These are phyloP conservation scores for Thysanoteuthis rhombus DNA, from an alignment of 2,888 invertebrate genomes.

Conservation along the genomic window DNA sequence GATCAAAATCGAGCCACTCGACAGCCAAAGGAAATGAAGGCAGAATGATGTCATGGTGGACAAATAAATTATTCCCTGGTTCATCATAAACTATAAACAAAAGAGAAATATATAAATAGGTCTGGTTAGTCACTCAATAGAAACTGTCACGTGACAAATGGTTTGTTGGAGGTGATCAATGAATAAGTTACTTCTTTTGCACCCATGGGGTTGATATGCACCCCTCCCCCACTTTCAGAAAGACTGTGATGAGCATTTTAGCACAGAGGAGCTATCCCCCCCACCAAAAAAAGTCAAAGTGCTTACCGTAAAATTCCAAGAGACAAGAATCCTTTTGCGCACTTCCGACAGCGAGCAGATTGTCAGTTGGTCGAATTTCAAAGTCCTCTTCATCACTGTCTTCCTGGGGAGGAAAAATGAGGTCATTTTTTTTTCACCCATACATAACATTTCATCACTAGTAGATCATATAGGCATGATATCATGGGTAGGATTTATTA, in stretches of 20 bases:
- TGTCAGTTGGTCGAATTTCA: constrained; percentile 86
- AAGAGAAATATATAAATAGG: no score
- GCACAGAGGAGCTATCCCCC: background rate
- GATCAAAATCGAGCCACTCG: constrained; percentile 92
- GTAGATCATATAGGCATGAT: no score
- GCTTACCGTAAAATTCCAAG: constrained; percentile 86
- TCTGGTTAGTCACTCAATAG: no score
- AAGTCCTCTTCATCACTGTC: constrained; percentile 80
- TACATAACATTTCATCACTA: no score
- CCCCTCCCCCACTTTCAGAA: no score
- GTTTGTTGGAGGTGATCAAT: no score
- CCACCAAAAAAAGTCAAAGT: constrained; percentile 40
- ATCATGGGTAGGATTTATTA: no score
- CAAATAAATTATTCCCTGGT: constrained; percentile 86
- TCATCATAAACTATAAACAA: constrained; percentile 84
- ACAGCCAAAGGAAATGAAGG: constrained; percentile 89
- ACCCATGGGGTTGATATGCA: no score
- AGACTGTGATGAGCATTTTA: background rate
- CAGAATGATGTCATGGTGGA: constrained; percentile 91
- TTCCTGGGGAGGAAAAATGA: constrained; percentile 42
- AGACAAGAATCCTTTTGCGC: constrained; percentile 87
- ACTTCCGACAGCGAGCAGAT: constrained; percentile 86
- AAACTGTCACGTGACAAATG: no score
- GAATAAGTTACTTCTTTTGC: no score
- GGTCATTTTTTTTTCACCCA: background rate